Percentiles rank a stretch among this genome's conserved stretches.
Evolutionary conservation across 64 coral and sea anemone genomes (phyloP).

Genomic region (Exaiptasia diaphana): DNA sequence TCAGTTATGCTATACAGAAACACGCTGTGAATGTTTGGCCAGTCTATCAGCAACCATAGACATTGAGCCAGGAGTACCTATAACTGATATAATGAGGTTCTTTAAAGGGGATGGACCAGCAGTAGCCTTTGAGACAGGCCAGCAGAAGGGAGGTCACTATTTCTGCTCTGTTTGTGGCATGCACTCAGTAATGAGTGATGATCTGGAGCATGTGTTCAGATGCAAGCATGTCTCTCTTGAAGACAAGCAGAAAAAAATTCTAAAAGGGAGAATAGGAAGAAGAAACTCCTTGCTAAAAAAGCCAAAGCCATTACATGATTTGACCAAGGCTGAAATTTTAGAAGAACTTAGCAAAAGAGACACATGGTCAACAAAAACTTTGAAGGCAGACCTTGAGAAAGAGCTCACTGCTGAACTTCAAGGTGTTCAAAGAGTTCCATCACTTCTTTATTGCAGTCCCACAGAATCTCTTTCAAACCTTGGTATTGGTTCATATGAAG

Average conservation of each 20-base stretch:
- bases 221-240: neutral
- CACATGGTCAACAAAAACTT: neutral
- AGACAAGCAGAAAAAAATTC: neutral
- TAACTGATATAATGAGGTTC: conserved; percentile 27
- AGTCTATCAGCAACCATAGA: neutral
- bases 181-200: neutral
- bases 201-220: neutral
- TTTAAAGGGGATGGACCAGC: conserved; percentile 23
- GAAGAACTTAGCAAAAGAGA: neutral
- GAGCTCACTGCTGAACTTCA: neutral
- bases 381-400: neutral
- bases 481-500: conserved; percentile 8
- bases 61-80: neutral
- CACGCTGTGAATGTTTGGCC: neutral
- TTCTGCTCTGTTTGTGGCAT: conserved; percentile 44
- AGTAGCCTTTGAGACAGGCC: neutral
- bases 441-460: neutral
- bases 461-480: neutral
- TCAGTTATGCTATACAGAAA: neutral
- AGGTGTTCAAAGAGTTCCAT: conserved; percentile 5
- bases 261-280: conserved; percentile 4
- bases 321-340: neutral
- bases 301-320: conserved; percentile 31
- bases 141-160: conserved; percentile 27
- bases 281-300: conserved; percentile 6